phyloP scores from a whole-genome alignment of 1,140 invertebrate species.

The Pogonus chalceus region DNA sequence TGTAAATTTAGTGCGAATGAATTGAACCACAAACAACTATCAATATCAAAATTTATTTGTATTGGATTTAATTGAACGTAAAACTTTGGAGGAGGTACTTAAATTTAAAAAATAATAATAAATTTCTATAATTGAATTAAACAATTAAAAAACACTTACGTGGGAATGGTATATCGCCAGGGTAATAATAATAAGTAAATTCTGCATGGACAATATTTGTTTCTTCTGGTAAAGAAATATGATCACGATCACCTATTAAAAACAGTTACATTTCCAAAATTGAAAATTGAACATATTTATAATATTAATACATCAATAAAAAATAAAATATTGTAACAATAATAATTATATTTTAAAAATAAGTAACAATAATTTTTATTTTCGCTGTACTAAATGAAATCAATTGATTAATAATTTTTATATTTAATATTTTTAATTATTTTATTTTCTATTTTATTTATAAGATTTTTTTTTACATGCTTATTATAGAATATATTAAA shows the following conservation, averaged over 20 bases:
- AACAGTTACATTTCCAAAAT: slow-evolving; percentile 20
- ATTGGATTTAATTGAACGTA: slow-evolving; percentile 85
- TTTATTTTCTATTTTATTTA: too few species aligned
- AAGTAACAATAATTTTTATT: too few species aligned
- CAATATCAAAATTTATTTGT: slow-evolving; percentile 71
- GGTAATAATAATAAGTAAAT: slow-evolving; percentile 95
- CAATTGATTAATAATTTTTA: too few species aligned
- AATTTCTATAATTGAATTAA: neutral
- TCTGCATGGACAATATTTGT: slow-evolving; percentile 87
- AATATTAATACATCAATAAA: too few species aligned
- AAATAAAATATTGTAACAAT: too few species aligned
- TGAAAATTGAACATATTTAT: slow-evolving; percentile 8
- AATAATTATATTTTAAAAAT: too few species aligned
- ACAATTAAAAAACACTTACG: slow-evolving; percentile 46
- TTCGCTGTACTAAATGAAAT: too few species aligned
- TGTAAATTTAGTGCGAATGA: slow-evolving; percentile 84
- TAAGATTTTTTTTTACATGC: too few species aligned
- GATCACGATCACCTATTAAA: slow-evolving; percentile 69
- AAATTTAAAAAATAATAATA: slow-evolving; percentile 23
- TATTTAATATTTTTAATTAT: too few species aligned
- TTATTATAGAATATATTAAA: too few species aligned
- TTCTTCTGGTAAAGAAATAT: slow-evolving; percentile 74
- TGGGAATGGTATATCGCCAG: slow-evolving; percentile 85
- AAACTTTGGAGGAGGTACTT: slow-evolving; percentile 86
- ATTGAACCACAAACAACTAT: slow-evolving; percentile 85